phyloP scores from a whole-genome alignment of 2,113 vertebrate genomes.

The Datnioides undecimradiatus region DNA sequence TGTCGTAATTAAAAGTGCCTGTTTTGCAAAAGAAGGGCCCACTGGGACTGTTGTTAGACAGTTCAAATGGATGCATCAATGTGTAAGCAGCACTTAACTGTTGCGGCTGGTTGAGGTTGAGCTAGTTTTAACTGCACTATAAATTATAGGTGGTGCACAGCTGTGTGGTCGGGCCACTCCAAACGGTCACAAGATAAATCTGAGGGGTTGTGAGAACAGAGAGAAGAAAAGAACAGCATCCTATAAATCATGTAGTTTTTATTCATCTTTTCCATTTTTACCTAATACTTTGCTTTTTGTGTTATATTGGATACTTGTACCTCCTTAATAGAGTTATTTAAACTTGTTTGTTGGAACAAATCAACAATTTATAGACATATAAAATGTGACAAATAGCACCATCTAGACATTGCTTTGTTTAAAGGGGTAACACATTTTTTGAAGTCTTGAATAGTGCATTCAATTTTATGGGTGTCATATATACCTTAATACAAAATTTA shows the following conservation, averaged over 20 bases:
- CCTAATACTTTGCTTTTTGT: not conserved
- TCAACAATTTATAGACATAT: not conserved
- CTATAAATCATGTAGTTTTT: too few species aligned
- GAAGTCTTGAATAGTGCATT: too few species aligned
- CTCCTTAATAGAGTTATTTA: too few species aligned
- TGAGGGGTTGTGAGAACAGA: not conserved
- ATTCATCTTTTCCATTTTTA: not conserved
- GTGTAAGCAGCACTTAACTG: constrained; percentile 1
- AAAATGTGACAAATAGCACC: not conserved
- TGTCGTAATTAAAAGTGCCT: not conserved
- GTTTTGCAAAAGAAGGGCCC: not conserved
- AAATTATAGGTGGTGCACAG: not conserved
- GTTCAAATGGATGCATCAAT: not conserved
- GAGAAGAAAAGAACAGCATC: not conserved
- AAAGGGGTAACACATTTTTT: too few species aligned
- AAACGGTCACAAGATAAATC: not conserved
- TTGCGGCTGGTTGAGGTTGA: not conserved
- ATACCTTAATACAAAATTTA: too few species aligned
- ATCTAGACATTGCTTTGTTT: not conserved
- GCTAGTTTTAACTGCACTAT: not conserved
- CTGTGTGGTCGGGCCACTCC: not conserved
- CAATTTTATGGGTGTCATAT: too few species aligned
- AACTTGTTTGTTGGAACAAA: too few species aligned
- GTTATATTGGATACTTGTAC: not conserved
- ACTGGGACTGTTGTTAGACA: not conserved